Base-by-base conservation (phyloP, 2,797 vertebrate genomes). In the Moxostoma hubbsi region DNA sequence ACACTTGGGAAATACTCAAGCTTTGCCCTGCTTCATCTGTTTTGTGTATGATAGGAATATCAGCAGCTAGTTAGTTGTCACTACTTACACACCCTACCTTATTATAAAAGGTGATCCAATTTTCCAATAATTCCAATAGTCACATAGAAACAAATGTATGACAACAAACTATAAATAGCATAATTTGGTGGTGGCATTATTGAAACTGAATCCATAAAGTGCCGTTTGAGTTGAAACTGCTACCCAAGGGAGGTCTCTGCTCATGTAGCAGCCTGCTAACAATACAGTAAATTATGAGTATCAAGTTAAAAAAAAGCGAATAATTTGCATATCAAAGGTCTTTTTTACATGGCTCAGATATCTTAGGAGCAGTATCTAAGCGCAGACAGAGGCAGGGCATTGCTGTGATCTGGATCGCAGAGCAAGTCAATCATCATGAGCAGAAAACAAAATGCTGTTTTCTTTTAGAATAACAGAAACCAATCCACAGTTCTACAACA, bases 271-370 rank as follows among this genome's bases (percentile, higher is more conserved):
- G 57, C 13, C 64, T 82, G 76, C 73, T 78, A 73, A 77, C 67
- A 72, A 71, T 72, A 81, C 36, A 36, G 36, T 36, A 36, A 76
- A 53, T 70, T 68, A 78, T 77, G 46, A 75, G 62, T 67, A 67
- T 62, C 64, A 50, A 61, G 72, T 73, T 73, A 55, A 70, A 79
- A 79, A 24, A 36, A 36, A 4, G 36, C 36, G n/a, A 24, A 55
- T 55, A 49, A 77, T 83, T 83, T 75, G 75, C 70, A 79, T 79
- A 77, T 82, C 55, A 82, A 79, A 81, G 79, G 36, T 36, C 6
- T 73, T 81, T 80, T 69, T 54, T 24, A n/a, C 54, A n/a, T 8
- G 2, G 71, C 81, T 79, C 43, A 68, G 50, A 59, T 81, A 36
- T 36, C 36, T 36, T 36, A 54, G 61, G 12, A 57, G 43, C 51